These are phyloP conservation scores for Willisornis vidua DNA, from an alignment of 2,113 vertebrate species.

Conservation along the genomic window DNA sequence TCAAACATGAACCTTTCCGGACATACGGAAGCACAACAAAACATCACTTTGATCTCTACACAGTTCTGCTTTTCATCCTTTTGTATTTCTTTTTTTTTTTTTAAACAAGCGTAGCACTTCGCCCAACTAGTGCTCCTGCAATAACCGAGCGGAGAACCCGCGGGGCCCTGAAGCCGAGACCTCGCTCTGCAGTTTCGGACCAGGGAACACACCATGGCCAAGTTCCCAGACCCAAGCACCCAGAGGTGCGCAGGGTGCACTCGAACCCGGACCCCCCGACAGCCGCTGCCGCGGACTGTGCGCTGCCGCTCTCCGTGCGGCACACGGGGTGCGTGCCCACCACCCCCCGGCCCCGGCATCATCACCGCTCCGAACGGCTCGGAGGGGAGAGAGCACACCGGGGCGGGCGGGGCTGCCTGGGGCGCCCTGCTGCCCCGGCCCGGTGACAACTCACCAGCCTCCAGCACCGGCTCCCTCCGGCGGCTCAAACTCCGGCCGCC, in stretches of 20 bases:
- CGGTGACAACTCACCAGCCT: slow-evolving; percentile 13
- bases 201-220: slow-evolving; percentile 34
- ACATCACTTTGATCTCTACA: not conserved
- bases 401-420: not conserved
- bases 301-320: not conserved
- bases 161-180: not conserved
- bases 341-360: not conserved
- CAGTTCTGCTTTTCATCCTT: not conserved
- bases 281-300: not conserved
- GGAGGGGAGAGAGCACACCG: not conserved
- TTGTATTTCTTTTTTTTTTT: too few species aligned
- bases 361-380: not conserved
- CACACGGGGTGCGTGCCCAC: not conserved
- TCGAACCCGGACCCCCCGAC: not conserved
- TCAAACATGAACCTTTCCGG: not conserved
- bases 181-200: slow-evolving; percentile 58
- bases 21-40: not conserved
- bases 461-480: not conserved
- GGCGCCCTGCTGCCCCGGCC: not conserved
- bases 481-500: not conserved
- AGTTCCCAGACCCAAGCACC: not conserved
- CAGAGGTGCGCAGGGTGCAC: not conserved
- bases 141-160: not conserved
- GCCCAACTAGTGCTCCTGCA: not conserved
- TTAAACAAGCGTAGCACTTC: not conserved